Percentiles rank a stretch among this genome's conserved stretches.
phyloP scores from a whole-genome alignment of 1,140 invertebrate genomes.

The Conus ventricosus region DNA sequence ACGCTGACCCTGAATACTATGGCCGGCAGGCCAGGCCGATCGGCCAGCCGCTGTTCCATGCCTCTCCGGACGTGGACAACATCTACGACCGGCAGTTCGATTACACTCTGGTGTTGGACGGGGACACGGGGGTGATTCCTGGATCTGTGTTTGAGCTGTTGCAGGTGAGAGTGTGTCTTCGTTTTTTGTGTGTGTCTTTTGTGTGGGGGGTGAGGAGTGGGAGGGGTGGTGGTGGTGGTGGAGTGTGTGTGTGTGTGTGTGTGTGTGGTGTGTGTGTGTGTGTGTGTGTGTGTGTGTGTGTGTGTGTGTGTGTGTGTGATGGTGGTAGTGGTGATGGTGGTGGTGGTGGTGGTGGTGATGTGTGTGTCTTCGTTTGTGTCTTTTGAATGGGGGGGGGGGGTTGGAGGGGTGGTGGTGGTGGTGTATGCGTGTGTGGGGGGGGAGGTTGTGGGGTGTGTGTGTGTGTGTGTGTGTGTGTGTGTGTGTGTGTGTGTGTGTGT shows the following conservation, averaged over 20 bases:
- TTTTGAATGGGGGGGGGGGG: not conserved
- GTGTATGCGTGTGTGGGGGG: not conserved
- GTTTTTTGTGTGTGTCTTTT: not conserved
- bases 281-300: constrained; percentile 27
- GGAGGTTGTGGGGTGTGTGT: no score
- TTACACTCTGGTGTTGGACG: constrained; percentile 69
- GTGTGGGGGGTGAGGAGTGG: not conserved
- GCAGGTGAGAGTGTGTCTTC: constrained; percentile 7
- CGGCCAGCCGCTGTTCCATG: constrained; percentile 62
- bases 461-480: not conserved
- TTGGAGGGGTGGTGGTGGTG: not conserved
- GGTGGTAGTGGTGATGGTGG: not conserved
- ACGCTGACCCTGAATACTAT: constrained; percentile 62
- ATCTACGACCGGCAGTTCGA: constrained; percentile 63
- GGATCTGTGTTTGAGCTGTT: constrained; percentile 60
- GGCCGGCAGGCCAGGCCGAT: constrained; percentile 56
- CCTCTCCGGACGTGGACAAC: constrained; percentile 62
- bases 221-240: not conserved
- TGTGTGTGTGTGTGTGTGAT: constrained; percentile 21
- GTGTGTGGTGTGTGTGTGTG: not conserved
- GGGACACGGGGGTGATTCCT: constrained; percentile 63
- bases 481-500: not conserved
- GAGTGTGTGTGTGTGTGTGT: constrained; percentile 23
- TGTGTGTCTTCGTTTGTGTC: not conserved
- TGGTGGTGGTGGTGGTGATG: not conserved